These are phyloP conservation scores for Limnodromus scolopaceus DNA, from an alignment of 2,797 vertebrate species.

Conservation along the genomic window DNA sequence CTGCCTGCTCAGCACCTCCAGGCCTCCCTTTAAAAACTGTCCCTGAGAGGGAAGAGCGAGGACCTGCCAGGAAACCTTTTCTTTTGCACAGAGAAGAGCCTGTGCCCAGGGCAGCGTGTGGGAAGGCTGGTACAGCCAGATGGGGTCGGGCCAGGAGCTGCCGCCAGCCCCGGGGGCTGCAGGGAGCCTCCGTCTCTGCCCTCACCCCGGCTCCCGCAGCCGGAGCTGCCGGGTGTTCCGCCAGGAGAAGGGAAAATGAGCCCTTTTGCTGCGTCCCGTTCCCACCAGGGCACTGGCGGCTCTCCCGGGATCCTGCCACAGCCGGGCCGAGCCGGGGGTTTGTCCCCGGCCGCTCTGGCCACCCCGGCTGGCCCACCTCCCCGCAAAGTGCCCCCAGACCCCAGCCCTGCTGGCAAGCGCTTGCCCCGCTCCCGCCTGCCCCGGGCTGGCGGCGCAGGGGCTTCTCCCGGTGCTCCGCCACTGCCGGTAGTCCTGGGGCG, in stretches of 20 bases:
- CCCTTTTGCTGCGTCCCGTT: background rate
- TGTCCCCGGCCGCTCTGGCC: accelerated
- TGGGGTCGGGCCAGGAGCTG: background rate
- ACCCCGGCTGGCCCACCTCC: background rate
- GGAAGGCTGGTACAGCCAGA: conserved; percentile 9
- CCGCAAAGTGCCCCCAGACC: accelerated
- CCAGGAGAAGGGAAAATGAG: background rate
- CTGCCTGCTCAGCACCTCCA: background rate
- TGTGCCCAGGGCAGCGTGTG: background rate
- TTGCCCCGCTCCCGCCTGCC: accelerated
- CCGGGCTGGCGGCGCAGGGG: background rate
- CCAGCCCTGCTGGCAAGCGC: background rate
- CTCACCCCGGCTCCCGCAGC: background rate
- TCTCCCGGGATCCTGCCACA: too few relatives aligned
- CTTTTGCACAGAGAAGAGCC: background rate
- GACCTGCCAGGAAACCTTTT: background rate
- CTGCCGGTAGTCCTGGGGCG: background rate
- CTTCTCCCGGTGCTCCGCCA: background rate
- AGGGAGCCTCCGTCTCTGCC: background rate
- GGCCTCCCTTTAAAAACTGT: background rate
- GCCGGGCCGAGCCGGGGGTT: accelerated
- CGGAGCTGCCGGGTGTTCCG: background rate
- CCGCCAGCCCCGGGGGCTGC: background rate
- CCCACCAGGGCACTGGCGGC: background rate
- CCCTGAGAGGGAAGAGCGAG: background rate